phyloP scores from a whole-genome alignment of 2,888 invertebrate species.

The Tenthredo livida region DNA sequence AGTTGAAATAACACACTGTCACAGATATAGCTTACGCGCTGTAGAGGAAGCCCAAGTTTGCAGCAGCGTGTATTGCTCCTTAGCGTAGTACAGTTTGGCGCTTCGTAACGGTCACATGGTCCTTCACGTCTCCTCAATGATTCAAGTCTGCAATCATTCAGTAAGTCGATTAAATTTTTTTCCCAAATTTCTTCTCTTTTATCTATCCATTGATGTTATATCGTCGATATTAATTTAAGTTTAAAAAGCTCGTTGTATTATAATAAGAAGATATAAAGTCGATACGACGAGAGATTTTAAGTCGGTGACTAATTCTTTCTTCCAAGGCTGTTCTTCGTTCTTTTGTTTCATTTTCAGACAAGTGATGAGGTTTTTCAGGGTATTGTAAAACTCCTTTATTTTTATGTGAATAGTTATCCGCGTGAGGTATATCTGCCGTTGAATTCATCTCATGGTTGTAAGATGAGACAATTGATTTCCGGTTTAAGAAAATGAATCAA shows the following conservation, averaged over 20 bases:
- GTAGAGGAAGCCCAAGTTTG: not conserved
- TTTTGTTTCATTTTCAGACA: not conserved
- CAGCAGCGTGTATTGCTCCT: constrained; percentile 22
- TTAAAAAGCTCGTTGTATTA: not conserved
- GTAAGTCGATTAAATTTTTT: constrained; percentile 48
- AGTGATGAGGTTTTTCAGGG: not conserved
- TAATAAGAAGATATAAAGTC: not conserved
- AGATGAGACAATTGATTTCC: not conserved
- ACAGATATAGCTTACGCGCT: not conserved
- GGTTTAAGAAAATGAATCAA: not conserved
- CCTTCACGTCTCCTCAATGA: constrained; percentile 49
- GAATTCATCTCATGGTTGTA: not conserved
- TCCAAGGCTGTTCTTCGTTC: not conserved
- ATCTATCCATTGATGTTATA: no score
- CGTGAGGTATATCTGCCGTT: not conserved
- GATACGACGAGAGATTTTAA: not conserved
- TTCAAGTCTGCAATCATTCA: constrained; percentile 52
- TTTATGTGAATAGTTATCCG: not conserved
- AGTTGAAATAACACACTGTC: not conserved
- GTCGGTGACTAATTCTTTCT: not conserved
- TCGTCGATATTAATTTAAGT: not conserved
- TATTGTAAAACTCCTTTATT: not conserved
- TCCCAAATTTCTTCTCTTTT: not conserved
- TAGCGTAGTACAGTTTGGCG: constrained; percentile 42
- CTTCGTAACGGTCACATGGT: constrained; percentile 50